Evolutionary conservation across 2,797 vertebrate genomes (phyloP), one percentile per base, ranked within the genome.

Genomic region (Myiothlypis coronata): DNA sequence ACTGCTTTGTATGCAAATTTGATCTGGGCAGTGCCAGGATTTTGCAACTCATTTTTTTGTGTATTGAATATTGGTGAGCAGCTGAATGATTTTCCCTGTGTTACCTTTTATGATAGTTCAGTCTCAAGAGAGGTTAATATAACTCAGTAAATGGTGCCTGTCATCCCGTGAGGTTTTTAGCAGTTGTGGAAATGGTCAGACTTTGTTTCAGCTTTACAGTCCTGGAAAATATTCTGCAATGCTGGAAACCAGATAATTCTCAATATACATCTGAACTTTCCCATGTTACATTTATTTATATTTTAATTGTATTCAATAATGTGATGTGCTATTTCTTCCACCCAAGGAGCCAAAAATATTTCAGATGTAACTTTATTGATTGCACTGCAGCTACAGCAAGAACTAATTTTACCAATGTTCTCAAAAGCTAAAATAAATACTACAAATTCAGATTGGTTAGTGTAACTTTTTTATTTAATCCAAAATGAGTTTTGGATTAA

Each of bases 311-410:
- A 43, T 93, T 94, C 85, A 95, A 59, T 86, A 67, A 49, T 1
- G 2, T 88, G 75, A 56, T 1, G 2, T 93, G 90, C 69, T 72
- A 69, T 43, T 88, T 89, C 90, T 94, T 95, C 93, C 87, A 92
- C 56, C 17, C 8, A 0, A 63, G 34, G 32, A 88, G 69, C 87
- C 94, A 95, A 83, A 92, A 46, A 49, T 92, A 63, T 92, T 96
- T 97, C 89, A 93, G 72, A 94, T 89, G 64, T 83, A 69, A 64
- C 50, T 74, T 92, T 94, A 94, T 28, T 92, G 91, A 95, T 87
- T 95, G 46, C 43, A 49, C 26, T 95, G 53, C 76, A 76, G 44
- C 81, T 83, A 80, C n/a, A 83, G 60, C 34, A 91, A 91, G 41
- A 88, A 79, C 56, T 78, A 79, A 91, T 92, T 95, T 91, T 26